phyloP scores from a whole-genome alignment of 2,888 invertebrate genomes.

The Lypha dubia region DNA sequence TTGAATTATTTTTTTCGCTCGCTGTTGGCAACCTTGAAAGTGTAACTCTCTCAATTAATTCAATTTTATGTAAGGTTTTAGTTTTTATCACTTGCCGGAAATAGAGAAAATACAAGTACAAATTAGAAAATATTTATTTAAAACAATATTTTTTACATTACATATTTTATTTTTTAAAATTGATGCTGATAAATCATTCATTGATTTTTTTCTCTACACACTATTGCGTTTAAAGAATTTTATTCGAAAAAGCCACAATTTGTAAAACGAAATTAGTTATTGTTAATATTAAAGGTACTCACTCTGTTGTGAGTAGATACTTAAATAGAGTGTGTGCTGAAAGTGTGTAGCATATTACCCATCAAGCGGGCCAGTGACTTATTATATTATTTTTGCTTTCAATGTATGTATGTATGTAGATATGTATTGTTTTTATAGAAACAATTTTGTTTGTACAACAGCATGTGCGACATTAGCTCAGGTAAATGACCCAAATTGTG shows the following conservation, averaged over 20 bases:
- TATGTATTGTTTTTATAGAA: conserved; percentile 12
- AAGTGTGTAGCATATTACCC: conserved; percentile 20
- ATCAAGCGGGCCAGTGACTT: background rate
- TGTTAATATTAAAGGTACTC: background rate
- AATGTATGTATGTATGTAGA: too few relatives aligned
- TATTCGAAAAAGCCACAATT: background rate
- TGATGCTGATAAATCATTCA: background rate
- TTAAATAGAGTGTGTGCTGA: conserved; percentile 43
- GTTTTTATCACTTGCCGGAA: conserved; percentile 46
- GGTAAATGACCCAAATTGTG: conserved; percentile 75
- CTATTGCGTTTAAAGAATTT: background rate
- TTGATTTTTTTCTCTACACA: background rate
- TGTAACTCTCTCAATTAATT: conserved; percentile 7
- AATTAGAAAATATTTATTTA: conserved; percentile 1
- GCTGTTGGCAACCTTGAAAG: conserved; percentile 32
- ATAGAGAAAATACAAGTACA: conserved; percentile 4
- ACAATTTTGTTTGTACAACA: conserved; percentile 24
- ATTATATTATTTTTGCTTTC: conserved; percentile 2
- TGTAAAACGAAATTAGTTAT: conserved; percentile 4
- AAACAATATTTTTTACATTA: too few relatives aligned
- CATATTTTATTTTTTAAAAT: background rate
- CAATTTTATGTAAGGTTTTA: background rate
- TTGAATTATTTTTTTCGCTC: background rate
- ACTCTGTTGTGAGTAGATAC: background rate
- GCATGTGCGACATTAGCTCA: conserved; percentile 65